Evolutionary conservation across 2,888 invertebrate genomes (phyloP).

Genomic region (Sesamia inferens): DNA sequence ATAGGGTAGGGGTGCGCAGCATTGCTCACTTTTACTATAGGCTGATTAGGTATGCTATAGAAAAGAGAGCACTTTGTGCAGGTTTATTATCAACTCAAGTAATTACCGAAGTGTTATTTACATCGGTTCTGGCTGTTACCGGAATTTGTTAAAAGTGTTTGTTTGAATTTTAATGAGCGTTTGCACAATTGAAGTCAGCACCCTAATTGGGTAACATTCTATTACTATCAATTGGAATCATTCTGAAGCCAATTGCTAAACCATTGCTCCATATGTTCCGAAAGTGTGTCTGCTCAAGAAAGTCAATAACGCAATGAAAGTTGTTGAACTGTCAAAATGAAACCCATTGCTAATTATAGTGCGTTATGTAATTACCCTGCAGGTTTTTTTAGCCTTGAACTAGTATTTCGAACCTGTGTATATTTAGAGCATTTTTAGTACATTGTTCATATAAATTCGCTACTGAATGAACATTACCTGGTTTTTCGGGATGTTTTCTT

Average conservation of each 20-base stretch:
- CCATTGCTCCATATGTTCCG: too few species aligned
- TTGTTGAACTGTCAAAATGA: too few species aligned
- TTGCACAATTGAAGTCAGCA: constrained; percentile 28
- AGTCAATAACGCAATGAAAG: too few species aligned
- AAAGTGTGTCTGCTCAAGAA: too few species aligned
- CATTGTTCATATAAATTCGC: constrained; percentile 13
- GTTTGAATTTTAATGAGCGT: constrained; percentile 37
- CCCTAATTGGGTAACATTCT: too few species aligned
- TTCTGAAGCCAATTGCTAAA: too few species aligned
- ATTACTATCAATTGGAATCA: too few species aligned
- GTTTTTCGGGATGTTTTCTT: neutral
- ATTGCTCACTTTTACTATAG: too few species aligned
- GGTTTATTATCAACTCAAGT: constrained; percentile 3
- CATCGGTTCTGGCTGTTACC: neutral
- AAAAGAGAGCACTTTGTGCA: constrained; percentile 1
- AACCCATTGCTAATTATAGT: too few species aligned
- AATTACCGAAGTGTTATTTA: neutral
- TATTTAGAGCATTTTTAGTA: constrained; percentile 10
- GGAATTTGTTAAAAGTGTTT: constrained; percentile 38
- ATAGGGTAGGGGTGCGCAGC: too few species aligned
- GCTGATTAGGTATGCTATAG: neutral
- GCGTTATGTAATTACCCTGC: too few species aligned
- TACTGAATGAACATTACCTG: neutral
- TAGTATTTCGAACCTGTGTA: constrained; percentile 10
- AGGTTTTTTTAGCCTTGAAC: constrained; percentile 41